A percentile compares a stretch with the other conserved stretches of the same genome.
These are phyloP conservation scores for Philopotamus ludificatus DNA, from an alignment of 1,140 invertebrate species.

Conservation along the genomic window DNA sequence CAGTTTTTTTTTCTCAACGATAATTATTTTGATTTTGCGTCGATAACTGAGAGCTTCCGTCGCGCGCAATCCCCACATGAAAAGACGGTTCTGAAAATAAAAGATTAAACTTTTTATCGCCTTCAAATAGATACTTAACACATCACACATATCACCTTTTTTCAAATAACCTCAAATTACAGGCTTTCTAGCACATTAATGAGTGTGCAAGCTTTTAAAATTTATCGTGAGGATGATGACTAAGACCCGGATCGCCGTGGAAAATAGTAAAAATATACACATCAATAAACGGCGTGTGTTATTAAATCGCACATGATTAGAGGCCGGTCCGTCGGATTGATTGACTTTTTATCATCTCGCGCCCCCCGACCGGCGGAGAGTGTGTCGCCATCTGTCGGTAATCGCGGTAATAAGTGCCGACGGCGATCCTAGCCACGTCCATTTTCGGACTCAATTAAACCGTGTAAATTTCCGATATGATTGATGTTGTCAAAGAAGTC, in stretches of 20 bases:
- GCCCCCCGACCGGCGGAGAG: not conserved
- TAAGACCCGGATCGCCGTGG: not conserved
- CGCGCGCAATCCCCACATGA: no score
- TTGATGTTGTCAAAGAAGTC: conserved; percentile 19
- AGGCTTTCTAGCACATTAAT: conserved; percentile 11
- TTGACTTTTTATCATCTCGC: not conserved
- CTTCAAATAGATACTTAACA: no score
- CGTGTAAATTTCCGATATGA: conserved; percentile 9
- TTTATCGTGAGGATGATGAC: not conserved
- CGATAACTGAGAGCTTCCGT: no score
- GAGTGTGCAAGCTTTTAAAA: conserved; percentile 14
- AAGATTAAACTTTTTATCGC: no score
- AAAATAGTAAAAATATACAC: not conserved
- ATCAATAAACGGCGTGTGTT: not conserved
- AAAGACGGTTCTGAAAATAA: no score
- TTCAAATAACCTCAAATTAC: conserved; percentile 13
- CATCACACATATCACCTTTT: no score
- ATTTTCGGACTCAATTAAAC: conserved; percentile 19
- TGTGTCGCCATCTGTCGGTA: conserved; percentile 19
- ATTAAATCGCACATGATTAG: conserved; percentile 5
- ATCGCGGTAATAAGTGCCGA: not conserved
- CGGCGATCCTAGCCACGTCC: not conserved
- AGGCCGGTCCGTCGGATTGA: not conserved
- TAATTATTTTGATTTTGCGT: no score
- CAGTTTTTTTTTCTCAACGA: no score